phyloP scores from a whole-genome alignment of 2,113 vertebrate species.

The Otus sunia region DNA sequence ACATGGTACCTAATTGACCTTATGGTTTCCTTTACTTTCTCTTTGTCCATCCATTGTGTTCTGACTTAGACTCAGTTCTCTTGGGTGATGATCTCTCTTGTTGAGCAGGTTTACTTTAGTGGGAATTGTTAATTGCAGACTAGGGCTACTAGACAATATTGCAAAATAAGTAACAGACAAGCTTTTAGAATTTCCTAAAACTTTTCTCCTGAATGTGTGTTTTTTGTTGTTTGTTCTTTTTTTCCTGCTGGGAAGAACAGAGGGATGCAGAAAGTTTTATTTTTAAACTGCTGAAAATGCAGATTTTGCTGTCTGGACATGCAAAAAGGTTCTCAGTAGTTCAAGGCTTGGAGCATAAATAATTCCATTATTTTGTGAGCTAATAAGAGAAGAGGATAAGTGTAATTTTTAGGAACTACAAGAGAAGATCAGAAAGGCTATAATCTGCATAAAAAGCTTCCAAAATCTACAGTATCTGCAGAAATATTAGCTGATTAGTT shows the following conservation, averaged over 20 bases:
- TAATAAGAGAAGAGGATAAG: neutral
- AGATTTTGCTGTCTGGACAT: neutral
- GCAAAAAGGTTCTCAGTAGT: neutral
- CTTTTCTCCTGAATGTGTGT: neutral
- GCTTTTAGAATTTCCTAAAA: neutral
- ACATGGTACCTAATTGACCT: neutral
- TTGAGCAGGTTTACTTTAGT: neutral
- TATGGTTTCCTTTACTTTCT: neutral
- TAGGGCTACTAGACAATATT: neutral
- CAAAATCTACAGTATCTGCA: neutral
- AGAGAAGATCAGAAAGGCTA: neutral
- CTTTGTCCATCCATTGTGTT: neutral
- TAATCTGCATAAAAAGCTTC: neutral
- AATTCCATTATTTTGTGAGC: neutral
- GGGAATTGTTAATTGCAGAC: neutral
- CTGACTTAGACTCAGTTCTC: neutral
- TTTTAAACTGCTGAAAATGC: neutral
- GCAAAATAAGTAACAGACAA: neutral
- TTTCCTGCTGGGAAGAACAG: neutral
- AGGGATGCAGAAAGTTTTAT: neutral
- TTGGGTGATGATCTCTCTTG: neutral
- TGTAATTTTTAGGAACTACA: neutral
- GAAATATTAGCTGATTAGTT: neutral
- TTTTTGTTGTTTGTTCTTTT: no score
- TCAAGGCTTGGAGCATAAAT: neutral